A percentile compares a stretch with the other conserved stretches of the same genome.
These are phyloP conservation scores for Limnephilus auricula DNA, from an alignment of 2,888 invertebrate genomes.

Conservation along the genomic window DNA sequence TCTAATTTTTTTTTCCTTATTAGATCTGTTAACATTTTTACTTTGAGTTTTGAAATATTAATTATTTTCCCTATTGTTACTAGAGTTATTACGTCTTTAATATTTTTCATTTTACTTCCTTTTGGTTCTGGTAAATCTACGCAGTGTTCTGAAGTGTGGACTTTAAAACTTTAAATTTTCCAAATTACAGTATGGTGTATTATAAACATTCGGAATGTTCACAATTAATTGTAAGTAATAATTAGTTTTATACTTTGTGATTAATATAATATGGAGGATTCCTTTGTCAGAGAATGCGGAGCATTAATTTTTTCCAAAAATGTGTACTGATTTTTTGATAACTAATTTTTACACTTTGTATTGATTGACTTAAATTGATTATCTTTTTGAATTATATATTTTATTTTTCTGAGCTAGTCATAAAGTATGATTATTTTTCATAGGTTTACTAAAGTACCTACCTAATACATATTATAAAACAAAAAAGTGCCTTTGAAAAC, in stretches of 20 bases:
- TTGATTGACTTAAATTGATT: background rate
- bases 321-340: slow-evolving; percentile 23
- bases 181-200: background rate
- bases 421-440: slow-evolving; percentile 27
- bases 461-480: background rate
- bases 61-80: background rate
- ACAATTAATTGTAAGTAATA: slow-evolving; percentile 17
- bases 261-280: slow-evolving; percentile 12
- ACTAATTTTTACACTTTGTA: slow-evolving; percentile 14
- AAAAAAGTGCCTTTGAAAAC: slow-evolving; percentile 12
- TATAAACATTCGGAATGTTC: background rate
- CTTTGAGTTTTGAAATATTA: background rate
- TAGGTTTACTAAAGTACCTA: slow-evolving; percentile 1
- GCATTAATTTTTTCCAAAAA: slow-evolving; percentile 6
- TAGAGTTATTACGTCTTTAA: background rate
- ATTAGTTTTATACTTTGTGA: slow-evolving; percentile 19
- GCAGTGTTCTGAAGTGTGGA: background rate
- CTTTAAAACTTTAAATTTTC: background rate
- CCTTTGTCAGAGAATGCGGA: background rate
- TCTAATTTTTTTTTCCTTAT: background rate
- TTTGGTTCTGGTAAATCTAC: background rate
- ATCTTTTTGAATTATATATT: background rate
- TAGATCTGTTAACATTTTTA: background rate
- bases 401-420: slow-evolving; percentile 37
- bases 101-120: background rate